These are phyloP conservation scores for Lasioglossum calceatum DNA, from an alignment of 2,888 invertebrate species.

Conservation along the genomic window DNA sequence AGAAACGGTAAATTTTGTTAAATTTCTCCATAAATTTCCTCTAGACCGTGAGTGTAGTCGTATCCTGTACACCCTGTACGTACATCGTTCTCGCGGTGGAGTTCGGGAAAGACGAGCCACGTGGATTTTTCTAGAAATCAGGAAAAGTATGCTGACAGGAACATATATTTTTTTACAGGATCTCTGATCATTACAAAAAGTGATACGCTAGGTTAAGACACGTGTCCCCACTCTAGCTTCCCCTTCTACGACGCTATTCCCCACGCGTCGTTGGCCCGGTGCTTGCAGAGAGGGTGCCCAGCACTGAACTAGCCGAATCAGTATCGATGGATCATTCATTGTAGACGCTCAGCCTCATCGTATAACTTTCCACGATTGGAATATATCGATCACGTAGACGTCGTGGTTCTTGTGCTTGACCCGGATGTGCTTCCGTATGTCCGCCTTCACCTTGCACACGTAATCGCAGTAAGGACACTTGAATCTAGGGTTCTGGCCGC, in stretches of 20 bases:
- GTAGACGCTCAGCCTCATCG: conserved; percentile 2
- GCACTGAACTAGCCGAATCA: background rate
- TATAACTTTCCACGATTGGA: conserved; percentile 40
- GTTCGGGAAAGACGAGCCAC: background rate
- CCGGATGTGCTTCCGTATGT: conserved; percentile 72
- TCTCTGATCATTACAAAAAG: background rate
- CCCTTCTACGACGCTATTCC: too few relatives aligned
- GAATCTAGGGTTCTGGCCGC: conserved; percentile 84
- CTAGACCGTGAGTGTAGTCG: too few relatives aligned
- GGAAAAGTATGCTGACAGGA: background rate
- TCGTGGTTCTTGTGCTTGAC: conserved; percentile 51
- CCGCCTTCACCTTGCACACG: conserved; percentile 74
- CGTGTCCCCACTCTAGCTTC: too few relatives aligned
- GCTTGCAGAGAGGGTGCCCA: too few relatives aligned
- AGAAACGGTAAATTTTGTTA: too few relatives aligned
- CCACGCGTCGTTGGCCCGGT: too few relatives aligned
- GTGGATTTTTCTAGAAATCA: background rate
- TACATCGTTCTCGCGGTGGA: background rate
- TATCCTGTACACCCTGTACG: too few relatives aligned
- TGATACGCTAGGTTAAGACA: too few relatives aligned
- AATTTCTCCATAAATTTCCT: too few relatives aligned
- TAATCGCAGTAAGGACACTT: conserved; percentile 78
- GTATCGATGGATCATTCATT: background rate
- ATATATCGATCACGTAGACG: conserved; percentile 61
- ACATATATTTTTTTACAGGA: background rate